Evolutionary conservation across 2,113 vertebrate species (phyloP).

Genomic region (Ageneiosus marmoratus): DNA sequence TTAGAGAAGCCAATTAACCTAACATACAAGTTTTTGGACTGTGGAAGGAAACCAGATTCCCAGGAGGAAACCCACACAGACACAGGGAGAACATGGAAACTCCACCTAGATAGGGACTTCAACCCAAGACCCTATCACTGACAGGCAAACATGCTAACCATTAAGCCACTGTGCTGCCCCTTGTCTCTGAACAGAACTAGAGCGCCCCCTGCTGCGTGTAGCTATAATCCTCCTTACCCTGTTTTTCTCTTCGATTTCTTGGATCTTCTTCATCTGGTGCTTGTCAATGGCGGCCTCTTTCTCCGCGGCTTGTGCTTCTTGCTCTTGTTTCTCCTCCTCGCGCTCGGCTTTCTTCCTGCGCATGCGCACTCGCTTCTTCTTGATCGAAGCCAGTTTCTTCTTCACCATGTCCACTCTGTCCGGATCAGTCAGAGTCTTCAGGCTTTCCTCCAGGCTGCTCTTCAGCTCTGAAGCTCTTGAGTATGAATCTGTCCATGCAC

Average conservation of each 20-base stretch:
- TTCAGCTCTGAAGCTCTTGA: constrained; percentile 50
- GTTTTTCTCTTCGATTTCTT: constrained; percentile 85
- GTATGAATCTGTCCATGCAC: constrained; percentile 65
- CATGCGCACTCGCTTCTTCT: constrained; percentile 72
- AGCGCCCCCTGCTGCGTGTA: constrained; percentile 9
- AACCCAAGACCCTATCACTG: too few species aligned
- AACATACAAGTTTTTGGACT: too few species aligned
- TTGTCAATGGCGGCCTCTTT: constrained; percentile 81
- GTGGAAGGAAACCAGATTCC: too few species aligned
- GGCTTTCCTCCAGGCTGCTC: constrained; percentile 58
- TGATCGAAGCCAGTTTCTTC: constrained; percentile 63
- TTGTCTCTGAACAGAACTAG: neutral
- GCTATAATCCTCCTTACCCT: constrained; percentile 68
- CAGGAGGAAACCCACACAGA: too few species aligned
- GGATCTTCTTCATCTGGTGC: constrained; percentile 83
- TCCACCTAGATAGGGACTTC: too few species aligned
- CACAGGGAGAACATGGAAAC: too few species aligned
- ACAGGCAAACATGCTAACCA: too few species aligned
- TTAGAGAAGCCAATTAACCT: too few species aligned
- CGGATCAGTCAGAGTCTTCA: constrained; percentile 66
- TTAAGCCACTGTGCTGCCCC: too few species aligned
- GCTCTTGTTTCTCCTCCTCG: constrained; percentile 64
- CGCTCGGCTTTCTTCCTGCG: constrained; percentile 64
- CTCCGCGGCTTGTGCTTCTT: constrained; percentile 65
- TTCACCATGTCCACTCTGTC: constrained; percentile 58